A percentile compares a stretch with the other conserved stretches of the same genome.
These are phyloP conservation scores for Chroicocephalus ridibundus DNA, from an alignment of 2,113 vertebrate genomes.

Conservation along the genomic window DNA sequence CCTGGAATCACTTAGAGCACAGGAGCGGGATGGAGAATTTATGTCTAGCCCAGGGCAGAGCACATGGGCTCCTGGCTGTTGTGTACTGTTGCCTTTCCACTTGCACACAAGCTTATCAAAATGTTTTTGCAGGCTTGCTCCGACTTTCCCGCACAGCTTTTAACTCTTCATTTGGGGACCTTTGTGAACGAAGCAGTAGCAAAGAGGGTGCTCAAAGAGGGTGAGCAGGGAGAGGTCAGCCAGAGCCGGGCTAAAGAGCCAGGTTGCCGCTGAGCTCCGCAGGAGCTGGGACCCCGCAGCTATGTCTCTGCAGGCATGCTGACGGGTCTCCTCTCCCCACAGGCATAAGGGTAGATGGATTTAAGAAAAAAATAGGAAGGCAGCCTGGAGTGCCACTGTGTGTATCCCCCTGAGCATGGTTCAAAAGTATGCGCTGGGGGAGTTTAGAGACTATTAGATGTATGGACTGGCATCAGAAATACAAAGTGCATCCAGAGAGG, in stretches of 20 bases:
- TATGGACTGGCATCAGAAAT: background rate
- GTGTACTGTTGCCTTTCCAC: constrained; percentile 16
- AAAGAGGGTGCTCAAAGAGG: background rate
- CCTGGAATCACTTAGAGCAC: constrained; percentile 54
- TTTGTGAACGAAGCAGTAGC: background rate
- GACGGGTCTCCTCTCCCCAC: background rate
- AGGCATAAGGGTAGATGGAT: background rate
- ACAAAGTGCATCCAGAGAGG: background rate
- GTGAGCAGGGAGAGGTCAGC: background rate
- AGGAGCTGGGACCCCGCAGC: background rate
- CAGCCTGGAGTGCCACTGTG: background rate
- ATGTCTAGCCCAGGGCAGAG: constrained; percentile 49
- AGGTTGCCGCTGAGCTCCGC: background rate
- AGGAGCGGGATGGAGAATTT: background rate
- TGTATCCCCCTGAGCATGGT: background rate
- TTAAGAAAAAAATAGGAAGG: constrained; percentile 14
- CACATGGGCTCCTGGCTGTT: constrained; percentile 14
- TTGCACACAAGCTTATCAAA: constrained; percentile 32
- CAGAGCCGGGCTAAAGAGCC: background rate
- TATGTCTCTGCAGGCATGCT: background rate
- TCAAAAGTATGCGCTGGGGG: background rate
- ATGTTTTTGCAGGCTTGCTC: constrained; percentile 40
- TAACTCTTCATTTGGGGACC: background rate
- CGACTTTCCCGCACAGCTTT: background rate
- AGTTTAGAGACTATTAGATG: background rate